Base-by-base conservation (phyloP, 1,140 invertebrate species). In the Drosophila jambulina region DNA sequence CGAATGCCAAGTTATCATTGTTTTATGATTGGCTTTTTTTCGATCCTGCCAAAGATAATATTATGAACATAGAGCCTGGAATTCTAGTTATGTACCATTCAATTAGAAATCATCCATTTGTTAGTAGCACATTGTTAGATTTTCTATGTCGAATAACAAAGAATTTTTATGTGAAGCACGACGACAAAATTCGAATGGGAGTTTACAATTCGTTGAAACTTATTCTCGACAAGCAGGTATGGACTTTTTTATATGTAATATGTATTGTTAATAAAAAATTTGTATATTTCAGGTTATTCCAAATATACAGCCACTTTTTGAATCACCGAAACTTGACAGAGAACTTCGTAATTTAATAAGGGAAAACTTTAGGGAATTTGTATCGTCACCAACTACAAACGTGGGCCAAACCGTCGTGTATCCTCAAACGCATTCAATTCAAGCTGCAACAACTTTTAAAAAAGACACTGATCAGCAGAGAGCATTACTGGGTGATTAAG, bases 21-120 rank as follows among this genome's bases (percentile, higher is more conserved):
- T 99, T 99, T 93, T 99, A 99, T 93, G 98, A 99, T 94, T 99
- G 98, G 98, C 94, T 99, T 7, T 98, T 99, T 93, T 99, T 98
- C 93, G 98, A 99, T 91, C 95, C 97, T 32, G 96, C 97, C 59
- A 98, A 97, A 93, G 98, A 99, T 93, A 99, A 98, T 92, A 99
- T 99, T 72, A 99, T 99, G 98, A 99, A 99, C 93, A 99, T 99
- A 86, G 98, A 99, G 93, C 98, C 98, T n/a, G 98, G 98, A 12
- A 99, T 99, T 92, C 94, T 99, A 64, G 98, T 99, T 1, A 99
- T 99, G 98, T 97, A 98, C 93, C 97, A 99, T 94, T 99, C 98
- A 40, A 98, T 99, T 95, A 95, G 97, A 92, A 97, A 97, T 83
- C 98, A 99, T 95, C 98, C 98, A 45, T 96, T 97, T 43, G 98